Evolutionary conservation across 2,797 vertebrate species (phyloP).

Genomic region (Cephalopachus bancanus): DNA sequence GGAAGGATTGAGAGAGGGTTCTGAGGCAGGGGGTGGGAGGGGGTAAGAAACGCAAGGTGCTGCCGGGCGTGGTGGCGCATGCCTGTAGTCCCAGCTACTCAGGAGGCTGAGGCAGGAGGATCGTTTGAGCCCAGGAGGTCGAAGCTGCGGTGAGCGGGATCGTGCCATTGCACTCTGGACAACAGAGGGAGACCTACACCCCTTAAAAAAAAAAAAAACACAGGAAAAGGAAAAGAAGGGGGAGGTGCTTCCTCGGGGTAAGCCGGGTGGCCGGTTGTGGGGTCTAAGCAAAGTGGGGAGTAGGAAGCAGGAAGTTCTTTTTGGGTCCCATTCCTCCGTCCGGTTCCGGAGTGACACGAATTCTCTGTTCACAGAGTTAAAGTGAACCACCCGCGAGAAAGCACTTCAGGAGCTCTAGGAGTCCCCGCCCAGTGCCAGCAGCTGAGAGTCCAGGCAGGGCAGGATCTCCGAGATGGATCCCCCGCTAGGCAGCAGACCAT

Average conservation of each 20-base stretch:
- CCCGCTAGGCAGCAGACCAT: not conserved
- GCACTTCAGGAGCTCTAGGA: not conserved
- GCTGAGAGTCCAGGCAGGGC: accelerated
- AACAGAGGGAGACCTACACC: too few relatives aligned
- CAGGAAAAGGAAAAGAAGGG: too few relatives aligned
- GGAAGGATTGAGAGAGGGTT: not conserved
- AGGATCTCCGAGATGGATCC: not conserved
- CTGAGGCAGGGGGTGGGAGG: not conserved
- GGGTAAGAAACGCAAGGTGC: too few relatives aligned
- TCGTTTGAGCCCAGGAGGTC: too few relatives aligned
- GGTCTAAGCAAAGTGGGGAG: not conserved
- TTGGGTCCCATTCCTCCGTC: not conserved
- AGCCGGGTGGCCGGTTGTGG: not conserved
- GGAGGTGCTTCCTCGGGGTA: not conserved
- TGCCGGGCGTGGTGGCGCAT: not conserved
- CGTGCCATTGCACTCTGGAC: too few relatives aligned
- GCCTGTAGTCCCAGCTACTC: too few relatives aligned
- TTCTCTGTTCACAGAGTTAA: not conserved
- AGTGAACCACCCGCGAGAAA: not conserved
- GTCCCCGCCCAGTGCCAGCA: not conserved
- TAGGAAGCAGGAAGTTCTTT: not conserved
- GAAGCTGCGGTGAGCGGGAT: too few relatives aligned
- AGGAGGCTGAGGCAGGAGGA: too few relatives aligned
- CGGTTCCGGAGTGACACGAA: accelerated
- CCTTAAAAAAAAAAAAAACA: too few relatives aligned